These are phyloP conservation scores for Campylorhamphus procurvoides DNA, from an alignment of 2,113 vertebrate species.

Conservation along the genomic window DNA sequence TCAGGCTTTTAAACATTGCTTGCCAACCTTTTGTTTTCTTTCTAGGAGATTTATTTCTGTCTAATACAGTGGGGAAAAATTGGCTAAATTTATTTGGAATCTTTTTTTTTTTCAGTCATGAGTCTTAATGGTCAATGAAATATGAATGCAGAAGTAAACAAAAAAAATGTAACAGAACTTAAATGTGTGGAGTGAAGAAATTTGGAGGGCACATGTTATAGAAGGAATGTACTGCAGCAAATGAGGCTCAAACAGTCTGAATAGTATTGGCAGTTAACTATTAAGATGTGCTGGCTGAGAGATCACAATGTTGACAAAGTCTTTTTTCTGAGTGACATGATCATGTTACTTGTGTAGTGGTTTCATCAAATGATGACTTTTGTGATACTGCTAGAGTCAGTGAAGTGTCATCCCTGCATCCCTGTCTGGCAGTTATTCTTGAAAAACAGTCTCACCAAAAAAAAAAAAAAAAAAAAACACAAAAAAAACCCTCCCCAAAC, in stretches of 20 bases:
- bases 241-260: background rate
- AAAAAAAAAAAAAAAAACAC: background rate
- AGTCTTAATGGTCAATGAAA: background rate
- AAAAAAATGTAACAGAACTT: background rate
- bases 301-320: background rate
- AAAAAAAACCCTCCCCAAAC: too few relatives aligned
- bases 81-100: background rate
- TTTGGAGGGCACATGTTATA: background rate
- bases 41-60: background rate
- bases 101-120: background rate
- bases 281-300: background rate
- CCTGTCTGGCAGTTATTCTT: background rate
- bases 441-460: background rate
- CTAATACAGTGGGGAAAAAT: background rate
- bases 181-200: background rate
- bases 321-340: background rate
- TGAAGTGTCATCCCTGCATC: background rate
- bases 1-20: background rate
- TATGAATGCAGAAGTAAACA: background rate
- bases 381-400: background rate
- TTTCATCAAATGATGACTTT: background rate
- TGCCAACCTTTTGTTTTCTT: background rate
- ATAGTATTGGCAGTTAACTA: background rate
- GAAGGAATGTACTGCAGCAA: background rate
- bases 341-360: background rate